Evolutionary conservation across 1,140 invertebrate genomes (phyloP), one percentile per base, ranked within the genome.

Genomic region (Tetramorium parvispinum): DNA sequence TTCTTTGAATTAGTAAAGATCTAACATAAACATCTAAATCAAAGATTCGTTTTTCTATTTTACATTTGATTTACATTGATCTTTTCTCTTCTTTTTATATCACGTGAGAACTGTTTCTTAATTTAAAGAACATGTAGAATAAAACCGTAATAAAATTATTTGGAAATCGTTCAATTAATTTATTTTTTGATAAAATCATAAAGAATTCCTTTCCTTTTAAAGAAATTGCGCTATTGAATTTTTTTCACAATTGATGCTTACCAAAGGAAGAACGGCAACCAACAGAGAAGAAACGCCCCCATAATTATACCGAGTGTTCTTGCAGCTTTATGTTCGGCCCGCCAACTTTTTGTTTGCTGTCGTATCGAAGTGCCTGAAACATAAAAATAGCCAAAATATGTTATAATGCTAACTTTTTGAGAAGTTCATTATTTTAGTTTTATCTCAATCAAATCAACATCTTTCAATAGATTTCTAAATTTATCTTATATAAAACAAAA

Each of bases 311-410:
- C 98, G 8, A 99, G 96, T 49, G 98, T 99, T 89, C 98, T 96
- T 10, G 98, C 98, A 11, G 98, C 98, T 95, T 99, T 99, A 95
- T 99, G 98, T 93, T 99, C 98, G 76, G 98, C 98, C 91, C 97
- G 95, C 97, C 97, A 98, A 88, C 97, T 97, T 93, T 97, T 97
- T 37, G 96, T 96, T 76, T 96, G 96, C 77, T 97, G 97, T 85
- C 97, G 96, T 85, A 97, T 96, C 65, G 97, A 96, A 63, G 97
- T 97, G 88, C 97, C 97, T 97, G 95, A 76, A 94, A 95, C 53
- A 95, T 2, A 49, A 21, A 83, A 61, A 61, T 32, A 11, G 2
- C 2, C 11, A 24, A 59, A 75, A 75, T 83, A 75, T 49, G 32
- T 61, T 7, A 24, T 21, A 27, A 70, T 70, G 43, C 5, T 37